Conservation (phyloP, 2,888 invertebrate genomes). For the Spilarctia lutea region DNA sequence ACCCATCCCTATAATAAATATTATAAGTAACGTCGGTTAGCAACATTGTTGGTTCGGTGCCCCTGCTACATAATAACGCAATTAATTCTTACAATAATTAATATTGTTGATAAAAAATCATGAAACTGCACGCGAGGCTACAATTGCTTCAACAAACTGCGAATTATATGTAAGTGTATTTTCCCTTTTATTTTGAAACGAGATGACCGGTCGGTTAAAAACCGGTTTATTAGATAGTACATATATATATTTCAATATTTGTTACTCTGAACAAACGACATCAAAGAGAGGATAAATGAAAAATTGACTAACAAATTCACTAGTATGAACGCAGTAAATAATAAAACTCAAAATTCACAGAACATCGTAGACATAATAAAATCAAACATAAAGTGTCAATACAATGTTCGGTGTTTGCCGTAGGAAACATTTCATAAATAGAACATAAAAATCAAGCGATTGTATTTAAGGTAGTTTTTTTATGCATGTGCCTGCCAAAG, state of each 20-base stretch:
- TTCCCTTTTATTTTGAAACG: background rate
- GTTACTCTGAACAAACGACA: too few species aligned
- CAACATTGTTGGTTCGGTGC: constrained; percentile 54
- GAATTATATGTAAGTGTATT: constrained; percentile 11
- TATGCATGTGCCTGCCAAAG: too few species aligned
- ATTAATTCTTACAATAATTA: constrained; percentile 39
- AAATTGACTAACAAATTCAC: too few species aligned
- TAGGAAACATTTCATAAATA: too few species aligned
- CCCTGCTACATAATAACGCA: constrained; percentile 28
- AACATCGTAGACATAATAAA: background rate
- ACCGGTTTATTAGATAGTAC: background rate
- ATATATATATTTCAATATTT: too few species aligned
- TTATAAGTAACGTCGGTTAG: constrained; percentile 51
- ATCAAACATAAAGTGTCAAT: background rate
- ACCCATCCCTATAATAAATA: constrained; percentile 46
- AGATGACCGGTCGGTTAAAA: background rate
- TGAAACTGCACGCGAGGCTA: constrained; percentile 19
- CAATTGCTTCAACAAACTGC: constrained; percentile 2
- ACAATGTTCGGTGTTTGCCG: background rate
- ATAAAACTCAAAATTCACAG: background rate
- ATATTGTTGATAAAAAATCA: constrained; percentile 27
- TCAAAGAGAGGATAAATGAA: too few species aligned
- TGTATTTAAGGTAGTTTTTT: too few species aligned
- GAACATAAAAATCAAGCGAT: too few species aligned
- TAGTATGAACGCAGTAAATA: background rate